phyloP scores from a whole-genome alignment of 2,888 invertebrate genomes.

The Parnassius apollo region DNA sequence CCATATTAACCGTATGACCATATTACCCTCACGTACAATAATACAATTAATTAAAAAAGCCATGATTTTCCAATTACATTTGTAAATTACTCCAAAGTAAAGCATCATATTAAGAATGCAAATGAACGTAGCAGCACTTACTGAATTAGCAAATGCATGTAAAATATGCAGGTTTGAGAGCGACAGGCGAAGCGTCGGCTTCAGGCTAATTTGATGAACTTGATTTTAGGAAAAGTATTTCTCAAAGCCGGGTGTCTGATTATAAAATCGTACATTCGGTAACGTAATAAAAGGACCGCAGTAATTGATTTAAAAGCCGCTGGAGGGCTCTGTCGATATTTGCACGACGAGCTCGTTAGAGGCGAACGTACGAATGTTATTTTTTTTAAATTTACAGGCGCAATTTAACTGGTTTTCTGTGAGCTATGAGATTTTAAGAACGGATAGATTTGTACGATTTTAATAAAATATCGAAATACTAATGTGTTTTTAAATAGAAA shows the following conservation, averaged over 20 bases:
- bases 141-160: slow-evolving; percentile 25
- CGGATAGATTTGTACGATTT: too few relatives aligned
- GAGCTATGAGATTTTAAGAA: too few relatives aligned
- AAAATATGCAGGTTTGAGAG: slow-evolving; percentile 21
- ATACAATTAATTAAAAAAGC: too few relatives aligned
- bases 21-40: too few relatives aligned
- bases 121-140: not conserved
- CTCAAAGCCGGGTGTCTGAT: slow-evolving; percentile 14
- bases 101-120: too few relatives aligned
- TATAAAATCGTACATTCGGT: slow-evolving; percentile 10
- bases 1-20: too few relatives aligned
- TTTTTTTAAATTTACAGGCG: slow-evolving; percentile 4
- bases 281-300: slow-evolving; percentile 6
- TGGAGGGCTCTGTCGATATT: slow-evolving; percentile 14
- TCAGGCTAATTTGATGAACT: slow-evolving; percentile 20
- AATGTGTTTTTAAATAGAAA: too few relatives aligned
- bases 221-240: slow-evolving; percentile 11
- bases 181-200: slow-evolving; percentile 9
- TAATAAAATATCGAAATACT: too few relatives aligned
- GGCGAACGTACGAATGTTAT: not conserved
- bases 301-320: slow-evolving; percentile 10
- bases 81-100: too few relatives aligned
- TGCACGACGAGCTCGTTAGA: slow-evolving; percentile 6
- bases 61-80: too few relatives aligned
- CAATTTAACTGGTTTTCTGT: not conserved